A percentile compares a stretch with the other conserved stretches of the same genome.
Evolutionary conservation across 2,888 invertebrate species (phyloP).

Genomic region (Atherix ibis): DNA sequence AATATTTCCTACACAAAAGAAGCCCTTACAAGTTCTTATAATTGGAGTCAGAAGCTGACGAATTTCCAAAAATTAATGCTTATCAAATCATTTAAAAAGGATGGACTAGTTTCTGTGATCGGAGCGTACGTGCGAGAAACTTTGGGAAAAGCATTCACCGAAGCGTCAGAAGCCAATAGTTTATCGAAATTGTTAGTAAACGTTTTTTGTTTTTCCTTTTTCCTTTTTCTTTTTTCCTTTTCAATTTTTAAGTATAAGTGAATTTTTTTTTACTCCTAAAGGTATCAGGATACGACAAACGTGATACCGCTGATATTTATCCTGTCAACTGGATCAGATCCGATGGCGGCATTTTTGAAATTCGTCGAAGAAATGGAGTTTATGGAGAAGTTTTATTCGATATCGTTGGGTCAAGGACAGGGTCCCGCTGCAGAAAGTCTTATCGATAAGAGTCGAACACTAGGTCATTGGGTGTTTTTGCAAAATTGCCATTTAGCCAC

Average conservation of each 20-base stretch:
- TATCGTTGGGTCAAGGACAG: conserved; percentile 81
- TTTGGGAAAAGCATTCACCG: conserved; percentile 64
- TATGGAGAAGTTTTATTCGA: conserved; percentile 52
- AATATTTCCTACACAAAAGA: too few relatives aligned
- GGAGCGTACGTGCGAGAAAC: conserved; percentile 63
- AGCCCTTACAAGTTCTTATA: too few relatives aligned
- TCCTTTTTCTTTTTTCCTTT: neutral
- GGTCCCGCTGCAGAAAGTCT: conserved; percentile 74
- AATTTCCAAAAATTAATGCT: conserved; percentile 71
- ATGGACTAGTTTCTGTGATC: conserved; percentile 66
- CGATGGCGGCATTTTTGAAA: conserved; percentile 64
- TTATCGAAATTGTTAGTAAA: conserved; percentile 24
- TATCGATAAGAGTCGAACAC: conserved; percentile 49
- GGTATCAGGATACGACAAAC: conserved; percentile 54
- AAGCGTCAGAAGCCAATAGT: conserved; percentile 49
- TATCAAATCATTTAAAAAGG: conserved; percentile 58
- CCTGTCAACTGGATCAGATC: conserved; percentile 77
- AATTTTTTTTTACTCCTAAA: conserved; percentile 20
- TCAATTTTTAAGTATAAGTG: neutral
- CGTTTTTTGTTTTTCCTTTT: neutral
- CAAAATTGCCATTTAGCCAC: conserved; percentile 90
- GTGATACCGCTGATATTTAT: conserved; percentile 72
- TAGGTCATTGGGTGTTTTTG: conserved; percentile 80
- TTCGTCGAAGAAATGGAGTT: conserved; percentile 64
- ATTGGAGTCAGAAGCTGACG: conserved; percentile 47